Conservation (phyloP, 2,888 invertebrate species). For the Norana najaformis region DNA sequence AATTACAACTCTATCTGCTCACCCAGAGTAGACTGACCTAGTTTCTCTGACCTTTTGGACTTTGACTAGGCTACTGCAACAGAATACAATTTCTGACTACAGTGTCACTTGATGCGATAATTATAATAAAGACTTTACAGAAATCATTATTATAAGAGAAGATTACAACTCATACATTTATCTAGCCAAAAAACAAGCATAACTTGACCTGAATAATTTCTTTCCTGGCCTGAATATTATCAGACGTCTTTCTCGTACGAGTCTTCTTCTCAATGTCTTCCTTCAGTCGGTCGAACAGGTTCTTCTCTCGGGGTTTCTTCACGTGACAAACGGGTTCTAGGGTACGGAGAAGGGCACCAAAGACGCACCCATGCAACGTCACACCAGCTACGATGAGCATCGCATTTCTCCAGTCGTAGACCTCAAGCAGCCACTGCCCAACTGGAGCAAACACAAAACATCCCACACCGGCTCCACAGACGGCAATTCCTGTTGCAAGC, state of each 20-base stretch:
- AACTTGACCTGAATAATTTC: neutral
- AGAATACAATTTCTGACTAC: no score
- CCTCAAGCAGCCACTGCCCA: slow-evolving; percentile 71
- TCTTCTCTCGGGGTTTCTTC: slow-evolving; percentile 50
- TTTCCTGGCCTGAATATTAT: neutral
- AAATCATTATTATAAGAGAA: no score
- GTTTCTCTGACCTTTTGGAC: neutral
- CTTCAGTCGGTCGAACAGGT: slow-evolving; percentile 53
- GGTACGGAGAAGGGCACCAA: slow-evolving; percentile 82
- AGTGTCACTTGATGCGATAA: no score
- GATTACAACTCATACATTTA: no score
- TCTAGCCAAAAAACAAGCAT: neutral
- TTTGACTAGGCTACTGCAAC: no score
- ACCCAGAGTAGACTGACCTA: neutral
- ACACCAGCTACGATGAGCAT: slow-evolving; percentile 75
- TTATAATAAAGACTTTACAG: no score
- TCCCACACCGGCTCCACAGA: slow-evolving; percentile 96
- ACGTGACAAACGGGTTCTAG: slow-evolving; percentile 63
- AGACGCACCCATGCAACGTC: slow-evolving; percentile 75
- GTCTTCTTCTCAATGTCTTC: neutral
- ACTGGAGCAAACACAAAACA: slow-evolving; percentile 84
- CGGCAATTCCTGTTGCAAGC: slow-evolving; percentile 90
- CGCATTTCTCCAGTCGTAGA: slow-evolving; percentile 76
- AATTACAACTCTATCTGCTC: neutral
- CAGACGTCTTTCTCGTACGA: slow-evolving; percentile 19